phyloP scores from a whole-genome alignment of 37 sponge, comb jelly and placozoan species.

The Dysidea cf. avara region DNA sequence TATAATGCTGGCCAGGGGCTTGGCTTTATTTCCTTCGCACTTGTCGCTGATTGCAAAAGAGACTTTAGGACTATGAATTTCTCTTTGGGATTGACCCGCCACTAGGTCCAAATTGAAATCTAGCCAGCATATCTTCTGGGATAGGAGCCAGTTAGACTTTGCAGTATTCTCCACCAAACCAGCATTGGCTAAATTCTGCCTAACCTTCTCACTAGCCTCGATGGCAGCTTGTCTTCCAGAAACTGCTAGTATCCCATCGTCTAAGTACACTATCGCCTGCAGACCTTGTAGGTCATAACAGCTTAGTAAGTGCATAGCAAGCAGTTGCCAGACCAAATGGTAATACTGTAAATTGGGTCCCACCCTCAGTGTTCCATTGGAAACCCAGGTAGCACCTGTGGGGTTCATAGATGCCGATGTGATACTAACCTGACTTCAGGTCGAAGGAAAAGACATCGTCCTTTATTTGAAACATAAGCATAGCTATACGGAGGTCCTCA shows the following conservation, averaged over 20 bases:
- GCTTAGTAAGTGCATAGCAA: too few species aligned
- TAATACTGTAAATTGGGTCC: neutral
- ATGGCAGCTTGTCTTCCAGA: neutral
- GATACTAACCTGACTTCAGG: conserved; percentile 37
- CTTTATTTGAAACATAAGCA: conserved; percentile 3
- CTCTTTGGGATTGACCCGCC: conserved; percentile 21
- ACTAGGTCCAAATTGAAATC: conserved; percentile 26
- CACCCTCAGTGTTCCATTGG: conserved; percentile 5
- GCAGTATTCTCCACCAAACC: conserved; percentile 9
- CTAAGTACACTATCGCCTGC: conserved; percentile 26
- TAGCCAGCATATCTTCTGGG: conserved; percentile 1
- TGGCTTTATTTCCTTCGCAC: too few species aligned
- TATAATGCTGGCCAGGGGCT: conserved; percentile 17
- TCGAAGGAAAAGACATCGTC: conserved; percentile 29
- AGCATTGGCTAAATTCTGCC: conserved; percentile 1
- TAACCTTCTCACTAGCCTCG: neutral
- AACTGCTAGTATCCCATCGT: conserved; percentile 40
- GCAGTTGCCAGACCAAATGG: too few species aligned
- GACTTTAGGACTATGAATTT: too few species aligned
- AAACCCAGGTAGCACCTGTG: conserved; percentile 31
- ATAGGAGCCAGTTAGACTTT: conserved; percentile 17
- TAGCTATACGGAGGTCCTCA: conserved; percentile 26
- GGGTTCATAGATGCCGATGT: conserved; percentile 12
- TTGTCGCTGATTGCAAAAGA: too few species aligned
- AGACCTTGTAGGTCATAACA: conserved; percentile 22